These are phyloP conservation scores for Rhincodon typus DNA, from an alignment of 2,797 vertebrate genomes.

Conservation along the genomic window DNA sequence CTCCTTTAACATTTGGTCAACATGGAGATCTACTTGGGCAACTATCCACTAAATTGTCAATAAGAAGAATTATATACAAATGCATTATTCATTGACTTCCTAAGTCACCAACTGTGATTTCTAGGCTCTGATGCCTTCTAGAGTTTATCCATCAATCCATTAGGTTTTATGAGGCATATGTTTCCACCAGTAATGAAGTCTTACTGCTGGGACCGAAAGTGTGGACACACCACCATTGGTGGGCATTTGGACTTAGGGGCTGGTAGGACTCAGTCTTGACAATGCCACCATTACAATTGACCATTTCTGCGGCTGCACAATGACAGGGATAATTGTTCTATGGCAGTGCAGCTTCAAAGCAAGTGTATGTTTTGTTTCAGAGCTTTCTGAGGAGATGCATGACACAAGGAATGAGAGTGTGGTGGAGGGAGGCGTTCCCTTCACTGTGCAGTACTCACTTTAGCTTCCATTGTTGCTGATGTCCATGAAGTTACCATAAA, in stretches of 20 bases:
- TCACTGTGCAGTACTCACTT: too few relatives aligned
- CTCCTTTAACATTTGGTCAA: background rate
- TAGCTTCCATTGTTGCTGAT: too few relatives aligned
- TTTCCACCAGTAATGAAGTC: background rate
- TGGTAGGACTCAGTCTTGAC: too few relatives aligned
- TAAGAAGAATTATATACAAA: background rate
- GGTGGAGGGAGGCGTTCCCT: too few relatives aligned
- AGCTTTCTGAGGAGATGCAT: background rate
- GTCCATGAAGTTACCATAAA: too few relatives aligned
- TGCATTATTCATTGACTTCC: background rate
- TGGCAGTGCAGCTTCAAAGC: background rate
- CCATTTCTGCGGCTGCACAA: background rate
- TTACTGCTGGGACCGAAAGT: background rate
- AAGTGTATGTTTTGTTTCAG: background rate
- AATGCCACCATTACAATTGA: too few relatives aligned
- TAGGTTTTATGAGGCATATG: background rate
- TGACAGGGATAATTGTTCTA: too few relatives aligned
- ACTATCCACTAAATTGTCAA: background rate
- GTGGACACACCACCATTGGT: background rate
- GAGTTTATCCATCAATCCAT: background rate
- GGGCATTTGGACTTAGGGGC: background rate
- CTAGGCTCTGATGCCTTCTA: background rate
- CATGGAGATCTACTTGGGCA: background rate
- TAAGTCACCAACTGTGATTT: background rate
- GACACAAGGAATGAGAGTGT: background rate